These are phyloP conservation scores for Ellobius talpinus DNA, from an alignment of 2,113 vertebrate genomes.

Conservation along the genomic window DNA sequence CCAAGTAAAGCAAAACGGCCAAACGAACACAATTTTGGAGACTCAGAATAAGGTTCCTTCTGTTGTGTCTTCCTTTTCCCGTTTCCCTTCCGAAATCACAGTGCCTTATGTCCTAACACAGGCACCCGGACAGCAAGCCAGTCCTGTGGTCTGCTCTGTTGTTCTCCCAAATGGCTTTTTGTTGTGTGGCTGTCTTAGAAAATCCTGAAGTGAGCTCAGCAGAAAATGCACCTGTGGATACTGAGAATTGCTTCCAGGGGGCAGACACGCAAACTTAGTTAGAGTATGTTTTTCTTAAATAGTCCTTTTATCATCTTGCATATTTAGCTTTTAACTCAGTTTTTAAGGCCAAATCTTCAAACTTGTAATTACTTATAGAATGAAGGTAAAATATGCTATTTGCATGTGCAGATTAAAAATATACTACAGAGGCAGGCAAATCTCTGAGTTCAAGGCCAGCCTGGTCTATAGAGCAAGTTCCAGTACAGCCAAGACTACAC, in stretches of 20 bases:
- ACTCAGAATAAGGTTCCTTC: neutral
- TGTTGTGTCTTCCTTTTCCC: neutral
- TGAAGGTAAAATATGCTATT: constrained; percentile 14
- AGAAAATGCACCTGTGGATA: neutral
- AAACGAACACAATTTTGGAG: neutral
- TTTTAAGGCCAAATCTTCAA: neutral
- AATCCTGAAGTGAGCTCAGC: neutral
- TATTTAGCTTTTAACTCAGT: constrained; percentile 39
- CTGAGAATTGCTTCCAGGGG: neutral
- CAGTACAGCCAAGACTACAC: neutral
- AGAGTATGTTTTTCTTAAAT: neutral
- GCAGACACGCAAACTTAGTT: neutral
- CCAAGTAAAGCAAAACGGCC: neutral
- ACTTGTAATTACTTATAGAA: neutral
- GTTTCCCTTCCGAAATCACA: neutral
- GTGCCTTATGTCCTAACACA: neutral
- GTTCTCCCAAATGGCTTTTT: neutral
- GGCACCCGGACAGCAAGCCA: neutral
- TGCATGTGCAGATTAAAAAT: neutral
- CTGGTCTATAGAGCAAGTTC: neutral
- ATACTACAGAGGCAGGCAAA: neutral
- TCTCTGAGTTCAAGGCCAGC: neutral
- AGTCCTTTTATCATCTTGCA: neutral
- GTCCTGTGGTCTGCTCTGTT: neutral
- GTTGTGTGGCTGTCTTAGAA: neutral